Conservation (phyloP, 2,113 vertebrate genomes). For the Toxostoma redivivum region DNA sequence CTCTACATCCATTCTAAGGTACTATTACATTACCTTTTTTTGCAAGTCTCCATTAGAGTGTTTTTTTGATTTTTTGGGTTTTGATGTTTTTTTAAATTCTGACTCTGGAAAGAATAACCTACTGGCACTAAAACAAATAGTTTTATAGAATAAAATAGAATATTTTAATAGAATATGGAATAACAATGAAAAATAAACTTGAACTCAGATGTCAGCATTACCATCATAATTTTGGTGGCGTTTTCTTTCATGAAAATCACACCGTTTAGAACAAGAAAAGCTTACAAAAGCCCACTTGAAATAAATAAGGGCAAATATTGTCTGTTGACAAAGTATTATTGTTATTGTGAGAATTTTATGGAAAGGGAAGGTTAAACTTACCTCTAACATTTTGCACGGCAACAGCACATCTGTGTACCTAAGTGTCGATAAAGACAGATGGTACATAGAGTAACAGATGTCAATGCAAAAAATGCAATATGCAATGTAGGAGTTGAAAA, state of each 20-base stretch:
- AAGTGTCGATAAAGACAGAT: conserved; percentile 46
- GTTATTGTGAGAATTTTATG: background rate
- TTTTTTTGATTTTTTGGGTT: background rate
- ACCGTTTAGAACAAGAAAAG: background rate
- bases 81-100: conserved; percentile 23
- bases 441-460: conserved; percentile 23
- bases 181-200: background rate
- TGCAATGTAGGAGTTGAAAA: conserved; percentile 14
- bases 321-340: background rate
- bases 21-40: background rate
- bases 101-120: conserved; percentile 11
- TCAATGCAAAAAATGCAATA: conserved; percentile 5
- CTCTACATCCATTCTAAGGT: background rate
- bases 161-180: background rate
- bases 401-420: conserved; percentile 8
- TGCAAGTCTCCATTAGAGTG: background rate
- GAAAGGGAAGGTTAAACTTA: background rate
- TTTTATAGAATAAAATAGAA: background rate
- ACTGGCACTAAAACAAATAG: background rate
- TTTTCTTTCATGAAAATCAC: background rate
- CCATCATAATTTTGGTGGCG: background rate
- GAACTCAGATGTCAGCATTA: background rate
- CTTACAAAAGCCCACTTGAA: background rate
- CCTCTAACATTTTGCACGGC: conserved; percentile 12
- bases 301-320: background rate